phyloP scores from a whole-genome alignment of 2,797 vertebrate species.

The Oreochromis mossambicus region DNA sequence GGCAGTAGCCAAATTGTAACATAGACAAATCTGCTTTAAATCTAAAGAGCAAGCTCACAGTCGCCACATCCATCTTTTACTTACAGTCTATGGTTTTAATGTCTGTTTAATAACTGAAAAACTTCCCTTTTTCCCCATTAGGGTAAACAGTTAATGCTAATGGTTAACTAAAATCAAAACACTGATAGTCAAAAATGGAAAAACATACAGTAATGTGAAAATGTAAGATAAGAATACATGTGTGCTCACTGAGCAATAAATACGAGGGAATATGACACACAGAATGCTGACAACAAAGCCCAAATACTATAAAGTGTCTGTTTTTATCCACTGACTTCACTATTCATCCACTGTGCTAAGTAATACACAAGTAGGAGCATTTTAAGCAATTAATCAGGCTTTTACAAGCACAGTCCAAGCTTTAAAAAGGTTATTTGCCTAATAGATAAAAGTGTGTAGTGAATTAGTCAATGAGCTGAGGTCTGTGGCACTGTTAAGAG shows the following conservation, averaged over 20 bases:
- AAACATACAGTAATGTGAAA: neutral
- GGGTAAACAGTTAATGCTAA: neutral
- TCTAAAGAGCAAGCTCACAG: too few species aligned
- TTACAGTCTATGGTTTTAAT: neutral
- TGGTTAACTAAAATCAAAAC: neutral
- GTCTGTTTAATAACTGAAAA: neutral
- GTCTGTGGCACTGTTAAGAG: neutral
- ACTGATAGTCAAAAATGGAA: neutral
- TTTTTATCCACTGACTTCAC: slow-evolving; percentile 3
- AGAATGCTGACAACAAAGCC: neutral
- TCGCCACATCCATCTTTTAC: neutral
- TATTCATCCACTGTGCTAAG: slow-evolving; percentile 29
- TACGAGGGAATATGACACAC: neutral
- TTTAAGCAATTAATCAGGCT: slow-evolving; percentile 76
- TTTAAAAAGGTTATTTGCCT: slow-evolving; percentile 69
- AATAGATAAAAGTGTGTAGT: slow-evolving; percentile 68
- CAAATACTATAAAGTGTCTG: neutral
- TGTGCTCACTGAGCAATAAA: neutral
- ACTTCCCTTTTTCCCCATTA: neutral
- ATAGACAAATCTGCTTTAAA: too few species aligned
- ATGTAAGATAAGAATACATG: neutral
- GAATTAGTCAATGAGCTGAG: slow-evolving; percentile 51
- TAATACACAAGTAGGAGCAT: slow-evolving; percentile 49
- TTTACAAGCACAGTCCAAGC: slow-evolving; percentile 53
- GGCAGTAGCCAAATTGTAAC: neutral